These are phyloP conservation scores for Coleophora deauratella DNA, from an alignment of 2,888 invertebrate genomes.

Conservation along the genomic window DNA sequence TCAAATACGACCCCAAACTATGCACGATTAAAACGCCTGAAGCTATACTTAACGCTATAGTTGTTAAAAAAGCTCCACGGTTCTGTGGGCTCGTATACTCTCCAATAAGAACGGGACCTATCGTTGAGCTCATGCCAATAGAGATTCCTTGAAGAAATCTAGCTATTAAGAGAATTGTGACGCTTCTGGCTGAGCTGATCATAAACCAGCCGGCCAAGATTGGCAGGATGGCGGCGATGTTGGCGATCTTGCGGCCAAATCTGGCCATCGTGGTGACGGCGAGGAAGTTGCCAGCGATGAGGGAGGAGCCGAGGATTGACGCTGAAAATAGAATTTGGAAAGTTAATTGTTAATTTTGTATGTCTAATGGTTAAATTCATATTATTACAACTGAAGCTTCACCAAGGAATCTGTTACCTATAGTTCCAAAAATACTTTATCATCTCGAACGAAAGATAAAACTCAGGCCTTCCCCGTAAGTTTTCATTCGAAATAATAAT, in stretches of 20 bases:
- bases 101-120: slow-evolving; percentile 64
- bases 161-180: slow-evolving; percentile 38
- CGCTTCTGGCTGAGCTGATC: slow-evolving; percentile 32
- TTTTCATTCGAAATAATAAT: no score
- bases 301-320: no score
- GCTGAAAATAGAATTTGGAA: no score
- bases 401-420: no score
- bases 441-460: no score
- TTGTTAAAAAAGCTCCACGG: slow-evolving; percentile 74
- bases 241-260: slow-evolving; percentile 67
- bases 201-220: slow-evolving; percentile 64
- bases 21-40: slow-evolving; percentile 75
- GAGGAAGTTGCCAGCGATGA: slow-evolving; percentile 10
- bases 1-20: slow-evolving; percentile 69
- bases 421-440: no score
- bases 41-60: slow-evolving; percentile 72
- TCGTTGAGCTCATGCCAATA: slow-evolving; percentile 64
- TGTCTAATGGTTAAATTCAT: no score
- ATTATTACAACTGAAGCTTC: no score
- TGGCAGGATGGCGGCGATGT: slow-evolving; percentile 29
- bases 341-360: no score
- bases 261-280: slow-evolving; percentile 61
- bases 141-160: slow-evolving; percentile 55
- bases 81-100: slow-evolving; percentile 72
- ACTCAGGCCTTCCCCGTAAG: no score